These are phyloP conservation scores for Oryzias woworae DNA, from an alignment of 2,113 vertebrate genomes.

Conservation along the genomic window DNA sequence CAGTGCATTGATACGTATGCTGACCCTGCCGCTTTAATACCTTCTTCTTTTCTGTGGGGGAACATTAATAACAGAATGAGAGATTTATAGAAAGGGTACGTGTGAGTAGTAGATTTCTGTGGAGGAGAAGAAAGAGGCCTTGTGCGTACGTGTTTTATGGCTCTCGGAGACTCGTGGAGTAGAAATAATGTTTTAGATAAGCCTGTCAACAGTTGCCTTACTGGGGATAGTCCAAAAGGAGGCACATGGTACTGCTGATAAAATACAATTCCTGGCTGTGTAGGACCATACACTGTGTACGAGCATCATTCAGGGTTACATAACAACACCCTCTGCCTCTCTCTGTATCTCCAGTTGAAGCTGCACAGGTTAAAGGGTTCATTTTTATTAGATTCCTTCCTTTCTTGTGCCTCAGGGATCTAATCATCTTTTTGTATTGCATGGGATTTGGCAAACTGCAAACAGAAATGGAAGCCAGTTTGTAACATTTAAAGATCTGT, in stretches of 20 bases:
- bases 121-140: constrained; percentile 23
- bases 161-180: constrained; percentile 33
- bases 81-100: constrained; percentile 10
- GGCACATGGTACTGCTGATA: constrained; percentile 30
- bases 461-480: too few relatives aligned
- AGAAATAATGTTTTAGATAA: constrained; percentile 46
- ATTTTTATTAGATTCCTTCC: constrained; percentile 5
- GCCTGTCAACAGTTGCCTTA: constrained; percentile 37
- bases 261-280: constrained; percentile 56
- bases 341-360: constrained; percentile 29
- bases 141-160: constrained; percentile 22
- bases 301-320: constrained; percentile 38
- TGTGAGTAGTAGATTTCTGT: constrained; percentile 42
- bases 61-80: constrained; percentile 29
- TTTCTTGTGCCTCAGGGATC: neutral
- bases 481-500: too few relatives aligned
- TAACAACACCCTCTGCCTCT: constrained; percentile 51
- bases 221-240: constrained; percentile 33
- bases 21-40: neutral
- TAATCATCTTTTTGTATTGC: neutral
- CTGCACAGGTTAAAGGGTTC: constrained; percentile 35
- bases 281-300: constrained; percentile 30
- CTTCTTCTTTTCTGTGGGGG: neutral
- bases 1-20: constrained; percentile 12
- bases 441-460: too few relatives aligned